Conservation (phyloP, 2,113 vertebrate genomes). For the Balaenoptera acutorostrata region DNA sequence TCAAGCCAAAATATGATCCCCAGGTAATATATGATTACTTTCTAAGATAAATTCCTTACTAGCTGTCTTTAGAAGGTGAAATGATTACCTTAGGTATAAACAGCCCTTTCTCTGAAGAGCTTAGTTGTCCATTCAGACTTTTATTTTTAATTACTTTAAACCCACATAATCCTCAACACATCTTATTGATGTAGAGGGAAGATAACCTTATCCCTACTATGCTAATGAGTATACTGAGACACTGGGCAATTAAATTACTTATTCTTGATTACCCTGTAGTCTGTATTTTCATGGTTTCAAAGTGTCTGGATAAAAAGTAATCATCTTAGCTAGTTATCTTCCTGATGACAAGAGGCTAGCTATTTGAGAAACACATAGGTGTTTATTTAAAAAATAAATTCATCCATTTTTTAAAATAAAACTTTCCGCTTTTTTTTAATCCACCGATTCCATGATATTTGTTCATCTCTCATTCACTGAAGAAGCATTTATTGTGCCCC, state of each 20-base stretch:
- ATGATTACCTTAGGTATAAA: slow-evolving; percentile 21
- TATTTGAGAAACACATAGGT: background rate
- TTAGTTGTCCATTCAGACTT: background rate
- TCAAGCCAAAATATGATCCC: background rate
- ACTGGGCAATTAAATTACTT: background rate
- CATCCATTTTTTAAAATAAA: background rate
- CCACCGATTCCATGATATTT: background rate
- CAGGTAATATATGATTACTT: slow-evolving; percentile 10
- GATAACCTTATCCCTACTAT: background rate
- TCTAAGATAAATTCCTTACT: slow-evolving; percentile 19
- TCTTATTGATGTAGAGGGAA: background rate
- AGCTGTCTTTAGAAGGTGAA: background rate
- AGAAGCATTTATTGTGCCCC: background rate
- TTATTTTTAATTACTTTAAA: slow-evolving; percentile 52
- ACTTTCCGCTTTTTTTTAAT: background rate
- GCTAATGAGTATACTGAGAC: slow-evolving; percentile 40
- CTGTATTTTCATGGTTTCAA: background rate
- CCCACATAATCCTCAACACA: background rate
- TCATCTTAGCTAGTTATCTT: background rate
- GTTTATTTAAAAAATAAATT: background rate
- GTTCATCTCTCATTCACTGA: background rate
- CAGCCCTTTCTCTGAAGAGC: slow-evolving; percentile 23
- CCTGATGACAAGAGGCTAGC: background rate
- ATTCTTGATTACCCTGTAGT: background rate
- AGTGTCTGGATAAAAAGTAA: background rate